phyloP scores from a whole-genome alignment of 2,113 vertebrate species.

The Eclectus roratus region DNA sequence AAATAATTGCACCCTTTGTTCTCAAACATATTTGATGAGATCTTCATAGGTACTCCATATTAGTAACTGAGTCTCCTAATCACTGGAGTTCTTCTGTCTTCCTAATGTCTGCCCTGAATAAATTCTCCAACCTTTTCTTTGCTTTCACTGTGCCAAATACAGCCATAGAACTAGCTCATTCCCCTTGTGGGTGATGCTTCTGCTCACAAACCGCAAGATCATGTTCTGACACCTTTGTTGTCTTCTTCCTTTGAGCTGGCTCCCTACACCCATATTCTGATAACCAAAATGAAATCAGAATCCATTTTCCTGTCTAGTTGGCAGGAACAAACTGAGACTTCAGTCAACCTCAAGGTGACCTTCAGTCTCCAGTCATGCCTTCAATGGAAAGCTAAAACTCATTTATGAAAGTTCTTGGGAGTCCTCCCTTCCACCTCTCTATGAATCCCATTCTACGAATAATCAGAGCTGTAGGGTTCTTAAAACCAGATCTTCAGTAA shows the following conservation, averaged over 20 bases:
- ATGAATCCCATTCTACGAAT: not conserved
- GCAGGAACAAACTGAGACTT: conserved; percentile 9
- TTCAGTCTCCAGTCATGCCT: not conserved
- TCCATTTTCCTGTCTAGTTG: not conserved
- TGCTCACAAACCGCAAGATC: not conserved
- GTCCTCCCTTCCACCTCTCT: not conserved
- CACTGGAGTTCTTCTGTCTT: not conserved
- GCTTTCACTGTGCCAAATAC: not conserved
- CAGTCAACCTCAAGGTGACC: not conserved
- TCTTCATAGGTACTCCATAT: not conserved
- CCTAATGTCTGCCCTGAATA: not conserved
- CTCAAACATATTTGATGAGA: not conserved
- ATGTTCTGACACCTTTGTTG: not conserved
- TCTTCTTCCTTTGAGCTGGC: not conserved
- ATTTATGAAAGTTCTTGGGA: not conserved
- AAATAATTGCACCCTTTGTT: not conserved
- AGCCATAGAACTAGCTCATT: not conserved
- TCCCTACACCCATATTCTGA: not conserved
- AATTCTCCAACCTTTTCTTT: not conserved
- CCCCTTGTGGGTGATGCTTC: not conserved
- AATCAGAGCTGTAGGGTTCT: not conserved
- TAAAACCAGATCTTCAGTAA: not conserved
- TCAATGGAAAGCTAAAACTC: conserved; percentile 22
- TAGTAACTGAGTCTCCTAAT: not conserved
- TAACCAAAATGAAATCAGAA: conserved; percentile 3